Evolutionary conservation across 2,113 vertebrate species (phyloP), one percentile per base, ranked within the genome.

Genomic region (Strix aluco): DNA sequence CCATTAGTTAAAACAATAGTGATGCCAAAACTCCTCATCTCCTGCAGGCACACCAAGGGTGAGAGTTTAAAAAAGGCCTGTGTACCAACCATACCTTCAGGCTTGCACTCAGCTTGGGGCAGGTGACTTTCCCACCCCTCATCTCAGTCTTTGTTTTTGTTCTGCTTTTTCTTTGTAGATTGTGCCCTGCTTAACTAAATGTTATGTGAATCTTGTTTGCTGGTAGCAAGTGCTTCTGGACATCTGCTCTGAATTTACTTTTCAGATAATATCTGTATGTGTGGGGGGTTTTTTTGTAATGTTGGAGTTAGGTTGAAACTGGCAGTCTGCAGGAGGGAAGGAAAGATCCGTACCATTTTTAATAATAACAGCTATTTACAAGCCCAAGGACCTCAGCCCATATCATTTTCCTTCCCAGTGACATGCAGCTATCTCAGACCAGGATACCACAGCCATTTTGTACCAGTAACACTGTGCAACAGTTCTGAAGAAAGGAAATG

Each of bases 211-310:
- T 92, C 84, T 96, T 91, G 86, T 80, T 75, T 59, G 59, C 92
- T 94, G 54, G 90, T 96, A 96, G 66, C 46, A 88, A 96, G 86
- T 90, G 92, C 86, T 98, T 98, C 93, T 94, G 96, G 91, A 96
- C 97, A 98, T 98, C 96, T 98, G 97, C 90, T 98, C 95, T 95
- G 49, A 95, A 96, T 98, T 97, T 98, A 66, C 77, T 96, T 97
- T 97, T 96, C 92, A 91, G 96, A 97, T 97, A 94, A 92, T 94
- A 94, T 96, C 83, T 97, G 1, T 70, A 55, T 81, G 40, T 88
- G 62, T n/a, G 54, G 4, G 51, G 40, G 26, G 2, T 59, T 89
- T 12, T 40, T 91, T 67, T 69, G 46, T 92, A 94, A 94, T 87
- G 85, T 92, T 93, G 63, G 63, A 20, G 51, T 75, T 77, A 81